Percentiles rank a stretch among this genome's conserved stretches.
Conservation (phyloP, 2,888 invertebrate species). For the Luffia ferchaultella region DNA sequence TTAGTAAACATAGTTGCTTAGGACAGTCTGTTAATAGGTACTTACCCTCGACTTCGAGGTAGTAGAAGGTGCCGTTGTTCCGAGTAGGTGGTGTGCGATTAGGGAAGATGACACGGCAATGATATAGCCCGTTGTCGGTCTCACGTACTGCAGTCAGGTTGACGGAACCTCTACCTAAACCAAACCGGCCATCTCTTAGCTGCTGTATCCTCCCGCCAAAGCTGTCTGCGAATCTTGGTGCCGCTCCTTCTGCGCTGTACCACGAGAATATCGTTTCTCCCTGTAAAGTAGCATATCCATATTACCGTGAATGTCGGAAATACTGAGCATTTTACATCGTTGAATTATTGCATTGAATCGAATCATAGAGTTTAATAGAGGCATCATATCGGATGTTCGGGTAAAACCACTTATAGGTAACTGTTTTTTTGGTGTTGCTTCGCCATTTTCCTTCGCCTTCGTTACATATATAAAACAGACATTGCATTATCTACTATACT, state of each 20-base stretch:
- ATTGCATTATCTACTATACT: no score
- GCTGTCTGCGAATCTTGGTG: slow-evolving; percentile 77
- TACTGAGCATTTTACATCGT: no score
- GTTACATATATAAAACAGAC: no score
- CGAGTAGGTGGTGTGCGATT: slow-evolving; percentile 85
- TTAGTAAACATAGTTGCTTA: no score
- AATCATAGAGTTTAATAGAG: no score
- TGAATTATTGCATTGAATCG: no score
- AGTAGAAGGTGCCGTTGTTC: slow-evolving; percentile 91
- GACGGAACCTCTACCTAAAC: slow-evolving; percentile 73
- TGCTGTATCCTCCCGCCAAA: slow-evolving; percentile 79
- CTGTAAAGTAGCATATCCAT: slow-evolving; percentile 61
- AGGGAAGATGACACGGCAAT: slow-evolving; percentile 88
- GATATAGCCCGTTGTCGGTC: slow-evolving; percentile 91
- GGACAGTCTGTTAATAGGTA: slow-evolving; percentile 11
- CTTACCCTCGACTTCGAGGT: slow-evolving; percentile 87
- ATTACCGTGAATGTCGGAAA: no score
- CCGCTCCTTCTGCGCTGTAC: slow-evolving; percentile 75
- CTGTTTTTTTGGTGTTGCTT: no score
- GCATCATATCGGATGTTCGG: no score
- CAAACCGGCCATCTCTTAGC: slow-evolving; percentile 52
- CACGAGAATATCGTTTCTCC: slow-evolving; percentile 82
- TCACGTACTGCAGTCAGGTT: slow-evolving; percentile 89
- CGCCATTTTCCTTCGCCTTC: no score
- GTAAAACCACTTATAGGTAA: no score